Evolutionary conservation across 1,140 invertebrate species (phyloP), one percentile per base, ranked within the genome.

Genomic region (Sycobia sp.): DNA sequence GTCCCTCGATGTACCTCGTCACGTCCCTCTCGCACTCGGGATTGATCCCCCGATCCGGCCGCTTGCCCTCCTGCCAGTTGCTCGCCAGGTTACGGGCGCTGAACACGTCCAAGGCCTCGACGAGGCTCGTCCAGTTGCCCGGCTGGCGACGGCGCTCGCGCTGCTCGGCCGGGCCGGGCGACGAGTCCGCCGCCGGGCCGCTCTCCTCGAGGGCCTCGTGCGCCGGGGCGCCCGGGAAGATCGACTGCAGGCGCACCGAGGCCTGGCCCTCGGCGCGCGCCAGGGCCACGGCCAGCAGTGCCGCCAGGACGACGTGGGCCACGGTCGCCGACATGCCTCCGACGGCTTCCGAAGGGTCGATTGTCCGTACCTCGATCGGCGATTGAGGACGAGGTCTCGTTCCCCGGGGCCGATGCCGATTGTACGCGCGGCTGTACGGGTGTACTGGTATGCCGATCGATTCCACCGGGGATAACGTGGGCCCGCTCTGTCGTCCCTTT

Each of bases 1-100:
- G 75, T 16, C 85, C 90, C 7, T 84, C 76, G 27, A 91, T 77
- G 72, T 89, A 91, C 22, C 82, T 75, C 44, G 84, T 82, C 73
- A 91, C 77, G 53, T 90, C 86, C 44, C 84, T 82, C 4, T 70
- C 75, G 73, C 90, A 91, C 43, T 77, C 69, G 9, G 27, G 46
- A 2, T 72, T 74, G 0, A 85, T 54, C 13, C 8, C 4, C 4
- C 20, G 18, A 5, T 73, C 67, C 22, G 76, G 71, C n/a, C n/a
- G n/a, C n/a, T n/a, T n/a, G 16, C 71, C 74, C 38, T 73, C 71
- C 11, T 63, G 47, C 82, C 82, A 85, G 66, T 79, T 77, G 7
- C 39, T 71, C 4, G 73, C 75, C 41, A 86, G 71, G 39, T 78
- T 68, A 65, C 76, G 75, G 0, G 75, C 75, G 62, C 79, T 82